Evolutionary conservation across 2,888 invertebrate genomes (phyloP).

Genomic region (Schrankia costaestrigalis): DNA sequence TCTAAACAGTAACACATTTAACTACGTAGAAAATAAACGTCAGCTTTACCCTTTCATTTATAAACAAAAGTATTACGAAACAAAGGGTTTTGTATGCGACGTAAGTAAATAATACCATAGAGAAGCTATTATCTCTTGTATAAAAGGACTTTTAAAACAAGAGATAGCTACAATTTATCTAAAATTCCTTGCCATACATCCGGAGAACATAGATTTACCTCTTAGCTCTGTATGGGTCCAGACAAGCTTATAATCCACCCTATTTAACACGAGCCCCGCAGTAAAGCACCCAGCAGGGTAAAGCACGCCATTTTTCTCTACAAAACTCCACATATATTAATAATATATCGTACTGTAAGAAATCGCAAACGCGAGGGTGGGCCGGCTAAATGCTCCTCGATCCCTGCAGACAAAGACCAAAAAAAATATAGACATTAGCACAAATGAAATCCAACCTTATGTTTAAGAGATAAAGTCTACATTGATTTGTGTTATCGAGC

Average conservation of each 20-base stretch:
- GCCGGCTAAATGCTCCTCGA: slow-evolving; percentile 61
- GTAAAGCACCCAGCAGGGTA: slow-evolving; percentile 56
- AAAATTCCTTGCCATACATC: no score
- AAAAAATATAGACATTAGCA: slow-evolving; percentile 41
- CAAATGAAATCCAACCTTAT: slow-evolving; percentile 35
- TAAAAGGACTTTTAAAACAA: no score
- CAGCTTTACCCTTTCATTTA: no score
- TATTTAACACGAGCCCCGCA: slow-evolving; percentile 32
- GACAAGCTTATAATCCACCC: slow-evolving; percentile 26
- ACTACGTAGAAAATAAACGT: no score
- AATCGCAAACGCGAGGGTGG: slow-evolving; percentile 70
- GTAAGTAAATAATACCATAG: no score
- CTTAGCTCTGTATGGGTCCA: no score
- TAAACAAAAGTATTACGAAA: no score
- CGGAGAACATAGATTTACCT: no score
- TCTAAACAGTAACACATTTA: no score
- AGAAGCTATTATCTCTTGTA: no score
- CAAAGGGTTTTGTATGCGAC: no score
- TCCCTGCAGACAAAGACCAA: slow-evolving; percentile 59
- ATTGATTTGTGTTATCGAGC: slow-evolving; percentile 27
- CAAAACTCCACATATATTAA: slow-evolving; percentile 65
- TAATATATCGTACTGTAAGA: slow-evolving; percentile 76
- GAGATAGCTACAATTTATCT: no score
- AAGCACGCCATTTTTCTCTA: slow-evolving; percentile 60
- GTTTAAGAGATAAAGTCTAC: slow-evolving; percentile 25